Percentiles rank a stretch among this genome's conserved stretches.
Conservation (phyloP, 1,140 invertebrate species). For the Stratiolaelaps scimitus region DNA sequence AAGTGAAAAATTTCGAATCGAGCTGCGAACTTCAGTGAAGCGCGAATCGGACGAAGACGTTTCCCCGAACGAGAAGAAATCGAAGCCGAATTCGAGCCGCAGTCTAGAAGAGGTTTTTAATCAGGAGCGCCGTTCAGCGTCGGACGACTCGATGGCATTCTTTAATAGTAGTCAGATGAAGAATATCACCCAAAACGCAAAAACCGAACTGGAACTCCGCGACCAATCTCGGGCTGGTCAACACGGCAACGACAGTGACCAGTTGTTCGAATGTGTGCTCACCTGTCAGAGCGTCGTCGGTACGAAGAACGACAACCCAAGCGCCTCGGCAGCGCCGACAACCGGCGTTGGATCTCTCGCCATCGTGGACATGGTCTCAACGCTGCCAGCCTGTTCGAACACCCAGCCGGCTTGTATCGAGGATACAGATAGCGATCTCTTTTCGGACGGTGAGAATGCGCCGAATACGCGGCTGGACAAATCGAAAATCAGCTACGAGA, state of each 20-base stretch:
- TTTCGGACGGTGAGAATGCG: conserved; percentile 20
- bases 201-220: not conserved
- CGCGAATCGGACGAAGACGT: too few relatives aligned
- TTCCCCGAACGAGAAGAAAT: conserved; percentile 2
- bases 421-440: conserved; percentile 17
- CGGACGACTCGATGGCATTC: conserved; percentile 10
- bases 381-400: not conserved
- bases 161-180: conserved; percentile 21
- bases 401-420: not conserved
- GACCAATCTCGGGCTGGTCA: not conserved
- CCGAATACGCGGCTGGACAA: not conserved
- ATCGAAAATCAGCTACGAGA: not conserved
- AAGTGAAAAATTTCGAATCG: not conserved
- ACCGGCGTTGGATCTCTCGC: not conserved
- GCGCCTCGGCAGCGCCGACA: not conserved
- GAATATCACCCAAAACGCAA: not conserved
- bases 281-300: not conserved
- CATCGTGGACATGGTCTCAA: conserved; percentile 5
- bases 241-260: not conserved
- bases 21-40: too few relatives aligned
- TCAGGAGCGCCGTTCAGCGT: not conserved
- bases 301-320: not conserved
- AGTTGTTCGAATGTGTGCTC: not conserved
- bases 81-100: not conserved
- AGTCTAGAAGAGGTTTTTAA: not conserved